These are phyloP conservation scores for Catharus ustulatus DNA, from an alignment of 2,797 vertebrate species.

Conservation along the genomic window DNA sequence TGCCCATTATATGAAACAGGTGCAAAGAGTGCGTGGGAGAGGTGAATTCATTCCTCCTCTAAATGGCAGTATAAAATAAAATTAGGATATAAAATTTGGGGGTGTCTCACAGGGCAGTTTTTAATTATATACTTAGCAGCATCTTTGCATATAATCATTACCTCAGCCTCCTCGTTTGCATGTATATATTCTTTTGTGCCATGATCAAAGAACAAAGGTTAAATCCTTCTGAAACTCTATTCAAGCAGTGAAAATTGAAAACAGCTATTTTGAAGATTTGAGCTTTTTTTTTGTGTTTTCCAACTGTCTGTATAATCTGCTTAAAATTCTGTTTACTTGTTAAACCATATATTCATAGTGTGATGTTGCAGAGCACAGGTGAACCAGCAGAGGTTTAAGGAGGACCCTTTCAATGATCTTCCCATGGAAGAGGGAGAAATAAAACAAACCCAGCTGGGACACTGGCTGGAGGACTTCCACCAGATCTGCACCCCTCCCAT, in stretches of 20 bases:
- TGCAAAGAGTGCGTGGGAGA: slow-evolving; percentile 31
- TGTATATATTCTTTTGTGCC: slow-evolving; percentile 41
- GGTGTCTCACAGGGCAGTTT: slow-evolving; percentile 54
- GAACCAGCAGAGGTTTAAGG: neutral
- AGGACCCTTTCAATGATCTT: neutral
- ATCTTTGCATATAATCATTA: slow-evolving; percentile 63
- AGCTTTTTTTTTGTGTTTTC: slow-evolving; percentile 2
- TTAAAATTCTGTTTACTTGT: slow-evolving; percentile 29
- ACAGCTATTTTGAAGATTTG: slow-evolving; percentile 42
- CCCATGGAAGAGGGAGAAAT: neutral
- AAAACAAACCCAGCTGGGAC: neutral
- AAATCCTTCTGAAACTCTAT: slow-evolving; percentile 57
- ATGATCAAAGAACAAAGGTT: slow-evolving; percentile 68
- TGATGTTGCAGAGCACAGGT: neutral
- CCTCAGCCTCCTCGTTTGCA: slow-evolving; percentile 60
- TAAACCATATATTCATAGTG: neutral
- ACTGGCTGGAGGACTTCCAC: neutral
- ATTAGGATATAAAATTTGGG: slow-evolving; percentile 52
- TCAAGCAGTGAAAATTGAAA: slow-evolving; percentile 56
- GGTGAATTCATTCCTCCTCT: slow-evolving; percentile 43
- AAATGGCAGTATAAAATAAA: slow-evolving; percentile 58
- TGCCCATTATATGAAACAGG: slow-evolving; percentile 34
- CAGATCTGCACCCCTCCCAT: neutral
- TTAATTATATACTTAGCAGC: slow-evolving; percentile 64
- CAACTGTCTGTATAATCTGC: slow-evolving; percentile 27